These are phyloP conservation scores for Magallana nippona DNA, from an alignment of 2,888 invertebrate genomes.

Conservation along the genomic window DNA sequence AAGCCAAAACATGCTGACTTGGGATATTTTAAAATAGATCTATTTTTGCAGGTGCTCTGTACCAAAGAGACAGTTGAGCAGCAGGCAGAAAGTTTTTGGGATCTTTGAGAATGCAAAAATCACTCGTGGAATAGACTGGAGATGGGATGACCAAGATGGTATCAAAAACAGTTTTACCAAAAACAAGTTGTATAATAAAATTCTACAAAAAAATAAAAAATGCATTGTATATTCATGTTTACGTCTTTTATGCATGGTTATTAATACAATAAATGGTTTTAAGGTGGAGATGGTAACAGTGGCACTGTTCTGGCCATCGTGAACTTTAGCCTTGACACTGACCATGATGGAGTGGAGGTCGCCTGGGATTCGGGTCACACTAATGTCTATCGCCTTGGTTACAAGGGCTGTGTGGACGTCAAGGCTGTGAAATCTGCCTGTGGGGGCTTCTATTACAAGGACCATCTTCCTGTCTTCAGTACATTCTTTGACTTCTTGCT, in stretches of 20 bases:
- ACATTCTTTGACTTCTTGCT: conserved; percentile 48
- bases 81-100: conserved; percentile 86
- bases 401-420: conserved; percentile 92
- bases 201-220: too few species aligned
- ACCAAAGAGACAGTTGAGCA: conserved; percentile 84
- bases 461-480: conserved; percentile 90
- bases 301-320: conserved; percentile 85
- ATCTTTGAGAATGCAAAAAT: conserved; percentile 91
- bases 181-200: neutral
- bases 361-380: conserved; percentile 90
- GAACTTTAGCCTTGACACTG: conserved; percentile 74
- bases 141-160: conserved; percentile 92
- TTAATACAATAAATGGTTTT: neutral
- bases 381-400: conserved; percentile 90
- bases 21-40: too few species aligned
- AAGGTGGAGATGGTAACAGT: conserved; percentile 83
- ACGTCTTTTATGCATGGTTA: conserved; percentile 68
- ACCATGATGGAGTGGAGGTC: conserved; percentile 90
- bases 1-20: too few species aligned
- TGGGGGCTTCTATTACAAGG: conserved; percentile 87
- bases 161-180: neutral
- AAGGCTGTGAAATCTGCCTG: conserved; percentile 86
- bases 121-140: conserved; percentile 90
- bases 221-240: conserved; percentile 75
- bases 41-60: conserved; percentile 76